Percentiles rank a stretch among this genome's conserved stretches.
Evolutionary conservation across 2,888 invertebrate genomes (phyloP).

Genomic region (Venusia cambrica): DNA sequence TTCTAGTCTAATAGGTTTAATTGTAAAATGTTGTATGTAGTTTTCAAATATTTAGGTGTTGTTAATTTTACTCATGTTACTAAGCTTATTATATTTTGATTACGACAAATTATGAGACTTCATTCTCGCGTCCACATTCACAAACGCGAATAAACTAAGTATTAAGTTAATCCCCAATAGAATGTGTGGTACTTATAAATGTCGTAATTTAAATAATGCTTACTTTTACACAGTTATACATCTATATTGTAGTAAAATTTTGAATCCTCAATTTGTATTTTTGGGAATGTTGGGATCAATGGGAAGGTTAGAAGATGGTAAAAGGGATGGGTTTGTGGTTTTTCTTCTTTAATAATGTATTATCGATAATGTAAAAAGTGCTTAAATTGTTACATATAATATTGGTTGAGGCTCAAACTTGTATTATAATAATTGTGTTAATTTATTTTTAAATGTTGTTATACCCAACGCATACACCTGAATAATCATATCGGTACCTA

Average conservation of each 20-base stretch:
- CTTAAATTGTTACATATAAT: too few relatives aligned
- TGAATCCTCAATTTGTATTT: constrained; percentile 28
- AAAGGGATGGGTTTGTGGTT: too few relatives aligned
- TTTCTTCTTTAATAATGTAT: too few relatives aligned
- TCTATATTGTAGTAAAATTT: constrained; percentile 23
- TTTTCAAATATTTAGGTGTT: constrained; percentile 12
- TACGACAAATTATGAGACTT: constrained; percentile 6
- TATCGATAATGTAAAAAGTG: too few relatives aligned
- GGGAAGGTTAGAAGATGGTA: constrained; percentile 11
- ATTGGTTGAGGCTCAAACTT: too few relatives aligned
- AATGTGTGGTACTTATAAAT: not conserved
- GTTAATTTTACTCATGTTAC: constrained; percentile 15
- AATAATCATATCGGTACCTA: too few relatives aligned
- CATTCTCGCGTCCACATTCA: too few relatives aligned
- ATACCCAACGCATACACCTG: too few relatives aligned
- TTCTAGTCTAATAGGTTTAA: constrained; percentile 51
- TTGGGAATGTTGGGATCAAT: constrained; percentile 44
- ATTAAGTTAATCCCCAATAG: too few relatives aligned
- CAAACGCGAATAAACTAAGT: too few relatives aligned
- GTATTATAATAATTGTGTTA: not conserved
- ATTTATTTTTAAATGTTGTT: not conserved
- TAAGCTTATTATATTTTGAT: constrained; percentile 8
- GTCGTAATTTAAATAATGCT: constrained; percentile 19
- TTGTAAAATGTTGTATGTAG: constrained; percentile 11
- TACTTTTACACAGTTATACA: constrained; percentile 23